These are phyloP conservation scores for Fundulus diaphanus DNA, from an alignment of 2,797 vertebrate genomes.

Conservation along the genomic window DNA sequence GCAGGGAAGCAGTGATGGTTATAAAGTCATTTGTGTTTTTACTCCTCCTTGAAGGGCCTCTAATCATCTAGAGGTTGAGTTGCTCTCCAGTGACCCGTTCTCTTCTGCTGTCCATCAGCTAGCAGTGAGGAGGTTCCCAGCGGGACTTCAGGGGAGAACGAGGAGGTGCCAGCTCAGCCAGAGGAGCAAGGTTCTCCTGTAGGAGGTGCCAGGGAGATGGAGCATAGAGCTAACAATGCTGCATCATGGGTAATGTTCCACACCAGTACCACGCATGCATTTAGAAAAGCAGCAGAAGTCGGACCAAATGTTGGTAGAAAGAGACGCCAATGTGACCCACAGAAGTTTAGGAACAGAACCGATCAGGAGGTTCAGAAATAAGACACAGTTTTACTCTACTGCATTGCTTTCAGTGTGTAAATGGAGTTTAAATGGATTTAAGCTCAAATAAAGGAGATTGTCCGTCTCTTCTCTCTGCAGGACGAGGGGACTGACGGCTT, in stretches of 20 bases:
- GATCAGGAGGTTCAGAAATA: too few relatives aligned
- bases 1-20: too few relatives aligned
- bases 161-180: constrained; percentile 22
- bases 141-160: constrained; percentile 58
- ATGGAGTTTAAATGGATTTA: too few relatives aligned
- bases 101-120: constrained; percentile 27
- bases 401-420: too few relatives aligned
- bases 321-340: not conserved
- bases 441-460: not conserved
- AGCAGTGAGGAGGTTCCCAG: constrained; percentile 66
- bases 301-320: not conserved
- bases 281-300: not conserved
- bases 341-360: too few relatives aligned
- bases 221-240: constrained; percentile 10
- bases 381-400: too few relatives aligned
- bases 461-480: constrained; percentile 23
- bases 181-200: not conserved
- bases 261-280: not conserved
- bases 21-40: too few relatives aligned
- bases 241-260: constrained; percentile 59
- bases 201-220: constrained; percentile 10
- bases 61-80: not conserved
- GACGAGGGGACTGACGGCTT: constrained; percentile 25
- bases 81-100: not conserved
- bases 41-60: not conserved